A percentile compares a stretch with the other conserved stretches of the same genome.
Evolutionary conservation across 2,113 vertebrate species (phyloP).

Genomic region (Rhynchomys soricoides): DNA sequence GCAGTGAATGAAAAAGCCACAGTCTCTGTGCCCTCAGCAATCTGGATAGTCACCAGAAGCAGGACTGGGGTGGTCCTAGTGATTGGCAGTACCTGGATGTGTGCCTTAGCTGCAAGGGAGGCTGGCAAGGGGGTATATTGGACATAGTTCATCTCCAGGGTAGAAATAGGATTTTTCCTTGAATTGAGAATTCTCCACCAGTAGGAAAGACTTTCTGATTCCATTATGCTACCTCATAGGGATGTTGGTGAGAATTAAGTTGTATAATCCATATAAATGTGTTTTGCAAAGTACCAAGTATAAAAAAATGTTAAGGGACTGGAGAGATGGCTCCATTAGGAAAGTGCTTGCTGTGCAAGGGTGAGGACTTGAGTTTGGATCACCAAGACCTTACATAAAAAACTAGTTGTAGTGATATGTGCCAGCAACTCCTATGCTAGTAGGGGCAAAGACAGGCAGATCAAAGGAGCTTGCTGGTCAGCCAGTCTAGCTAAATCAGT

Average conservation of each 20-base stretch:
- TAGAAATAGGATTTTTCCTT: neutral
- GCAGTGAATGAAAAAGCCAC: neutral
- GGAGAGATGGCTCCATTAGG: neutral
- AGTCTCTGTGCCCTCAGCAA: neutral
- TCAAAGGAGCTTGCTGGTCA: neutral
- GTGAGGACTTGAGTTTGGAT: neutral
- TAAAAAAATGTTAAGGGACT: neutral
- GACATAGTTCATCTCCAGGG: neutral
- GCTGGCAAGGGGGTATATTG: neutral
- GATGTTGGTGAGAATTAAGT: neutral
- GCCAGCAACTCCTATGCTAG: neutral
- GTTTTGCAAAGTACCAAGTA: neutral
- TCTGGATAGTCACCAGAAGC: neutral
- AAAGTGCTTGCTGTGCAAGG: neutral
- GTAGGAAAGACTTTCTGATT: neutral
- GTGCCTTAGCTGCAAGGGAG: neutral
- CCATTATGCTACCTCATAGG: neutral
- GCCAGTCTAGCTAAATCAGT: neutral
- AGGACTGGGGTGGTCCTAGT: neutral
- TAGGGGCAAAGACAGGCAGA: neutral
- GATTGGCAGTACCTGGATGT: neutral
- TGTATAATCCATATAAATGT: neutral
- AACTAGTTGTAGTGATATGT: neutral
- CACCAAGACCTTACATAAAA: too few species aligned
- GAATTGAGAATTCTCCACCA: neutral